Percentiles rank a stretch among this genome's conserved stretches.
Evolutionary conservation across 2,113 vertebrate species (phyloP).

Genomic region (Prinia subflava): DNA sequence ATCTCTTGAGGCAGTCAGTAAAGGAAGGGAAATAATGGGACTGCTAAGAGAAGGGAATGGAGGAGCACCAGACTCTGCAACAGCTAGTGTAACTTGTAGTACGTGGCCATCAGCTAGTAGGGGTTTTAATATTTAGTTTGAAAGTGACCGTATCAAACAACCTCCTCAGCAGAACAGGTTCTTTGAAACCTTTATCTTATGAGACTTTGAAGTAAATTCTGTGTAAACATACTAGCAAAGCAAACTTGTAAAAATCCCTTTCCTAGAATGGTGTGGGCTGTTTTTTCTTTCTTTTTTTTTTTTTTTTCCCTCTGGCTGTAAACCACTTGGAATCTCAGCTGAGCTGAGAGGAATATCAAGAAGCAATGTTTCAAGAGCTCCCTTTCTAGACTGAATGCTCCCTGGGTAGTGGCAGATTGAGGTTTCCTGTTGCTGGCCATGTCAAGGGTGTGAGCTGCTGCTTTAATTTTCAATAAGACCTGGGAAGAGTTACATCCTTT

Average conservation of each 20-base stretch:
- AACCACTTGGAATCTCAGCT: background rate
- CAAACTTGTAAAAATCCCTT: background rate
- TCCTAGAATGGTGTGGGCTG: fast-evolving
- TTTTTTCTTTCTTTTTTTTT: fast-evolving
- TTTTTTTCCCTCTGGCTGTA: fast-evolving
- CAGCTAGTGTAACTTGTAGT: background rate
- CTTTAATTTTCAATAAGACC: background rate
- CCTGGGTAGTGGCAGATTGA: background rate
- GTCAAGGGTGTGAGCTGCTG: background rate
- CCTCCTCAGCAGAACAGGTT: background rate
- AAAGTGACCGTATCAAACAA: background rate
- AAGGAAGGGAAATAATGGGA: background rate
- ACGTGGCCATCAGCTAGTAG: background rate
- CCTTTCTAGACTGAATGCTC: background rate
- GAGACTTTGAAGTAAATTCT: background rate
- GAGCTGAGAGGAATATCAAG: background rate
- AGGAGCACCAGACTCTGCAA: fast-evolving
- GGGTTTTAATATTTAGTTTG: background rate
- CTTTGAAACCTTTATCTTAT: background rate
- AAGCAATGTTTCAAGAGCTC: background rate
- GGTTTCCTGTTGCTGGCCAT: background rate
- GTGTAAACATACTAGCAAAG: background rate
- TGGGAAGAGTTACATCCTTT: background rate
- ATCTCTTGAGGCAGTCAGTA: background rate
- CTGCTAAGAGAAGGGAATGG: background rate